Evolutionary conservation across 2,888 invertebrate genomes (phyloP), one percentile per base, ranked within the genome.

Genomic region (Caenorhabditis virilis): DNA sequence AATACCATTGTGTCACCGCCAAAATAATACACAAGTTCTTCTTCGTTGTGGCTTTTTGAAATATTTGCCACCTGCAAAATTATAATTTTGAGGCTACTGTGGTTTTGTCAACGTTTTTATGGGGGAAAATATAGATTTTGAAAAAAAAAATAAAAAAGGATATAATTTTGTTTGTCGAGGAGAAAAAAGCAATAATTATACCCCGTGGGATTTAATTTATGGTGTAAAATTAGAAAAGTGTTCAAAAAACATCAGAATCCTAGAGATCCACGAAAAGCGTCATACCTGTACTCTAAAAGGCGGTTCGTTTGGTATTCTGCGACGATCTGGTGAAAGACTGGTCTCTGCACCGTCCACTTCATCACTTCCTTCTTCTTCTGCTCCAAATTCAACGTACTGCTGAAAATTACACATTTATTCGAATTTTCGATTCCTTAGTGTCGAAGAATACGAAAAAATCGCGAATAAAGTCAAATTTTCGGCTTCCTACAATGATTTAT

Each of bases 261-360:
- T n/a, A n/a, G n/a, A n/a, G n/a, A n/a, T n/a, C n/a, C n/a, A n/a
- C n/a, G n/a, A n/a, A n/a, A n/a, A n/a, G n/a, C n/a, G n/a, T n/a
- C n/a, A n/a, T n/a, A 64, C 35, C 38, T 59, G 64, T 11, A 35
- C 59, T 27, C 51, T 54, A 45, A 59, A 64, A 5, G 64, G 64
- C 5, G 59, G 30, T 0, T 27, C 36, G 13, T 59, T 54, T 2
- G 64, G 64, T 7, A 64, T 52, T 46, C 16, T 59, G 55, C 2
- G 58, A 47, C 2, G 64, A 64, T 22, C 9, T 20, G 9, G 22
- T 41, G 16, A 36, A 20, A 7, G 39, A 30, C 5, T 49, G 42
- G 22, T 2, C 27, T 13, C 53, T 1, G 16, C 51, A 0, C 56
- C 54, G 26, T 57, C 57, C 1, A 45, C 43, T 15, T 53, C 53